These are phyloP conservation scores for Oryzias woworae DNA, from an alignment of 2,113 vertebrate genomes.

Conservation along the genomic window DNA sequence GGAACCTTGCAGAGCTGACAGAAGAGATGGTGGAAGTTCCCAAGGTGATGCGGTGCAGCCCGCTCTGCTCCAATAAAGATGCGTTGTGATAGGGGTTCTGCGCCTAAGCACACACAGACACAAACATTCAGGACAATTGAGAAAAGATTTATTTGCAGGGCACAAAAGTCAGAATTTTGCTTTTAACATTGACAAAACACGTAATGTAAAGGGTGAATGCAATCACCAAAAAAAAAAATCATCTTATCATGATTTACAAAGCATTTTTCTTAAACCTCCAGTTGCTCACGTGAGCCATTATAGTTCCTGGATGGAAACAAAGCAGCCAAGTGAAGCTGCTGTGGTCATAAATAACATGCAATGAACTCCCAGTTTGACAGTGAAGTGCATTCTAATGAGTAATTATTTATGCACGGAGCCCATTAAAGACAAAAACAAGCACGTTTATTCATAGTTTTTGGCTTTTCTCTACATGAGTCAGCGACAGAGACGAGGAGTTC, in stretches of 20 bases:
- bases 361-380: slow-evolving; percentile 2
- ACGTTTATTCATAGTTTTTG: slow-evolving; percentile 31
- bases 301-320: not conserved
- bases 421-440: slow-evolving; percentile 9
- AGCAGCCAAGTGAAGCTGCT: not conserved
- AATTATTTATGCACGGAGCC: not conserved
- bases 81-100: slow-evolving; percentile 92
- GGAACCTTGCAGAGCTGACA: slow-evolving; percentile 93
- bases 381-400: not conserved
- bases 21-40: slow-evolving; percentile 96
- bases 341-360: slow-evolving; percentile 17
- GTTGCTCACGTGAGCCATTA: not conserved
- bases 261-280: not conserved
- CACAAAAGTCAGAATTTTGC: too few species aligned
- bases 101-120: slow-evolving; percentile 68
- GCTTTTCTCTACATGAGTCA: slow-evolving; percentile 23
- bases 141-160: not conserved
- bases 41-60: slow-evolving; percentile 95
- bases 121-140: not conserved
- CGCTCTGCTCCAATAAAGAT: slow-evolving; percentile 94
- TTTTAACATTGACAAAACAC: too few species aligned
- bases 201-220: not conserved
- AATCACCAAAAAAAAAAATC: not conserved
- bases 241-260: not conserved
- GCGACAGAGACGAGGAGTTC: slow-evolving; percentile 34